These are phyloP conservation scores for Austrolebias charrua DNA, from an alignment of 2,797 vertebrate species.

Conservation along the genomic window DNA sequence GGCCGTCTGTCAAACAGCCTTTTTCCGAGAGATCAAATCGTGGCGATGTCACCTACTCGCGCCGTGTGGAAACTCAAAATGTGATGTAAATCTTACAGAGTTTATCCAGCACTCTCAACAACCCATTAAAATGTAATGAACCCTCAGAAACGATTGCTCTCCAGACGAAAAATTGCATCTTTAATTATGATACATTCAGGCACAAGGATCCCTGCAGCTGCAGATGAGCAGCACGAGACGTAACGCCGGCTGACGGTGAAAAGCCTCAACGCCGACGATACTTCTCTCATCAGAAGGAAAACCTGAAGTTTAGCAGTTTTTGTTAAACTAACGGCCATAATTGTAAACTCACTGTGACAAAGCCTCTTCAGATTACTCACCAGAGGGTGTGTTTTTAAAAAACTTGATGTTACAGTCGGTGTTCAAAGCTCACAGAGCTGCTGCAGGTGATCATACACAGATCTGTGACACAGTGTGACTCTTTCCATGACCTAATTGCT, in stretches of 20 bases:
- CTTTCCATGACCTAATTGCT: slow-evolving; percentile 36
- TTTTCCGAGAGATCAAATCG: not conserved
- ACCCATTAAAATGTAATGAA: slow-evolving; percentile 62
- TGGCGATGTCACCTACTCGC: slow-evolving; percentile 22
- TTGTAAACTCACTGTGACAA: not conserved
- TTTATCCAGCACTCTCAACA: slow-evolving; percentile 31
- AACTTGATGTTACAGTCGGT: not conserved
- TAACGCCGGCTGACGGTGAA: slow-evolving; percentile 28
- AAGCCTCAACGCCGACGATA: not conserved
- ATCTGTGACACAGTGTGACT: slow-evolving; percentile 6
- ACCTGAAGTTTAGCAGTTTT: not conserved
- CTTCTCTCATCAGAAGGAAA: not conserved
- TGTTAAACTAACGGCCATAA: not conserved
- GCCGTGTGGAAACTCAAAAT: slow-evolving; percentile 20
- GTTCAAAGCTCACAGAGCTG: not conserved
- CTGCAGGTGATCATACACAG: slow-evolving; percentile 4
- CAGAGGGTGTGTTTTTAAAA: too few species aligned
- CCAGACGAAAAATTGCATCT: slow-evolving; percentile 58
- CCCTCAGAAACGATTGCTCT: slow-evolving; percentile 44
- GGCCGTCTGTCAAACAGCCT: not conserved
- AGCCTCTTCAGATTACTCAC: not conserved
- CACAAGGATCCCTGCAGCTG: slow-evolving; percentile 36
- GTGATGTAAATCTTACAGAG: slow-evolving; percentile 52
- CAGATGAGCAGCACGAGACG: slow-evolving; percentile 32
- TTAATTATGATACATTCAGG: slow-evolving; percentile 64